Conservation (phyloP, 2,888 invertebrate species). For the Pseudoips prasinana region DNA sequence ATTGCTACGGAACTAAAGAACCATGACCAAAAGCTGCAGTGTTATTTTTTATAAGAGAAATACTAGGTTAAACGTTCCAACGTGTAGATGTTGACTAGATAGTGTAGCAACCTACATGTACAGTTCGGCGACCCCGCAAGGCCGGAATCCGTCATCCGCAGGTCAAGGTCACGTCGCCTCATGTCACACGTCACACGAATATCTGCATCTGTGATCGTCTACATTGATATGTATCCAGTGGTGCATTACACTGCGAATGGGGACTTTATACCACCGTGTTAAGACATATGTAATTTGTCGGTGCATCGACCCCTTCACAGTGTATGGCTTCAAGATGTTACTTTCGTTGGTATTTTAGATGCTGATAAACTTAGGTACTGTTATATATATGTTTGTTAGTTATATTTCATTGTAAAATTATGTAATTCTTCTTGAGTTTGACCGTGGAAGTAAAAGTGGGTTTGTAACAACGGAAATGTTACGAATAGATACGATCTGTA, state of each 20-base stretch:
- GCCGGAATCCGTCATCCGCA: slow-evolving; percentile 75
- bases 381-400: slow-evolving; percentile 35
- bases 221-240: slow-evolving; percentile 56
- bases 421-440: slow-evolving; percentile 22
- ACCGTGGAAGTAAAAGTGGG: slow-evolving; percentile 15
- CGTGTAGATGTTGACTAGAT: slow-evolving; percentile 53
- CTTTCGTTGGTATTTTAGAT: slow-evolving; percentile 67
- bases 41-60: slow-evolving; percentile 25
- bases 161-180: slow-evolving; percentile 73
- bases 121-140: slow-evolving; percentile 73
- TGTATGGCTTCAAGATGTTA: slow-evolving; percentile 63
- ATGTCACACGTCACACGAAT: slow-evolving; percentile 64
- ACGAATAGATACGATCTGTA: slow-evolving; percentile 11
- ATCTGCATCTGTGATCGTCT: slow-evolving; percentile 77
- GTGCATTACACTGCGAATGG: slow-evolving; percentile 47
- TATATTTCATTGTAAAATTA: slow-evolving; percentile 23
- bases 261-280: slow-evolving; percentile 52
- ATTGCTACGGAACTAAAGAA: too few relatives aligned
- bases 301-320: slow-evolving; percentile 69
- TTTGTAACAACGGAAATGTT: slow-evolving; percentile 11
- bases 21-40: slow-evolving; percentile 7
- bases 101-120: slow-evolving; percentile 53
- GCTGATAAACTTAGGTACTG: slow-evolving; percentile 45
- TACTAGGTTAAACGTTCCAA: slow-evolving; percentile 34
- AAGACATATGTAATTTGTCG: slow-evolving; percentile 58